Evolutionary conservation across 2,888 invertebrate species (phyloP).

Genomic region (Ennomos erosarius): DNA sequence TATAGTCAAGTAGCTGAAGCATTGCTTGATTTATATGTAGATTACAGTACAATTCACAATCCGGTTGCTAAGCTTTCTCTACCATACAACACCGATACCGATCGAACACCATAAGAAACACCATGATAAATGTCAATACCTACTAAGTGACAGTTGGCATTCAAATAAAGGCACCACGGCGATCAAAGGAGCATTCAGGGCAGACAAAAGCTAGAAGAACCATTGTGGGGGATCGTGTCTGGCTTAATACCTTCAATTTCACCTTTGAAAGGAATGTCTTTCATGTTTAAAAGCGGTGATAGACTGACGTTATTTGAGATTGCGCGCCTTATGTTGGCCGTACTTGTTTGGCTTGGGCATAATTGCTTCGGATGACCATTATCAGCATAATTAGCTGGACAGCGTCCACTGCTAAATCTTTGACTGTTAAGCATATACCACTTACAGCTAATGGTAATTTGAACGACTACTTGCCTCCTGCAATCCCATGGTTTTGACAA

Average conservation of each 20-base stretch:
- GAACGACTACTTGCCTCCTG: too few relatives aligned
- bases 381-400: too few relatives aligned
- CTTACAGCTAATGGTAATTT: too few relatives aligned
- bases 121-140: conserved; percentile 24
- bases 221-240: conserved; percentile 61
- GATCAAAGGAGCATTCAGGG: conserved; percentile 44
- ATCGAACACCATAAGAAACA: conserved; percentile 8
- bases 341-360: neutral
- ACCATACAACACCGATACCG: neutral
- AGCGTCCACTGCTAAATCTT: too few relatives aligned
- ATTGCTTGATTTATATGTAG: too few relatives aligned
- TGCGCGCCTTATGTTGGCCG: neutral
- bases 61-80: conserved; percentile 6
- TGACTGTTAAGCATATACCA: too few relatives aligned
- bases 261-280: conserved; percentile 62
- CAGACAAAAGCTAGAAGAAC: conserved; percentile 66
- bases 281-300: conserved; percentile 36
- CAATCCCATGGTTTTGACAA: too few relatives aligned
- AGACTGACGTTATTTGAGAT: conserved; percentile 5
- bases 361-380: too few relatives aligned
- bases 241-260: conserved; percentile 66
- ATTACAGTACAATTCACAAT: neutral
- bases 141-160: conserved; percentile 27
- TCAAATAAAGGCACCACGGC: conserved; percentile 40
- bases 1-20: too few relatives aligned